These are phyloP conservation scores for Cheirogaleus major DNA, from an alignment of 2,797 vertebrate genomes.

Conservation along the genomic window DNA sequence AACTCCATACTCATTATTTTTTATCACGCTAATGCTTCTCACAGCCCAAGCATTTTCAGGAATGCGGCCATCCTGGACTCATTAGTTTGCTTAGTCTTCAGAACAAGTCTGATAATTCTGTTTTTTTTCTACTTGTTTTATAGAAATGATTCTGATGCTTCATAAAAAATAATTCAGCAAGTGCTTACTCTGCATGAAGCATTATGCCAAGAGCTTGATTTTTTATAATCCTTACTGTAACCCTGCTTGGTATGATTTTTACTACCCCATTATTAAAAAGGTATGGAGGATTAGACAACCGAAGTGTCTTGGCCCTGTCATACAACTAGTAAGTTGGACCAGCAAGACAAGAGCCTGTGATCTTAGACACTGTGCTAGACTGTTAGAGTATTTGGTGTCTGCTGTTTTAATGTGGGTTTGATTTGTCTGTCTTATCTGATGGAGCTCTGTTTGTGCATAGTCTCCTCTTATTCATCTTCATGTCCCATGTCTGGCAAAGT, in stretches of 20 bases:
- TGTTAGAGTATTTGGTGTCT: neutral
- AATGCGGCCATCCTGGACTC: rapidly evolving
- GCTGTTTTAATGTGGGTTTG: neutral
- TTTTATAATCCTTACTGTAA: neutral
- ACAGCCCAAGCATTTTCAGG: too few relatives aligned
- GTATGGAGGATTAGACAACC: too few relatives aligned
- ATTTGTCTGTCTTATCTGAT: neutral
- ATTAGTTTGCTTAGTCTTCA: neutral
- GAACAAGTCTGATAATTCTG: neutral
- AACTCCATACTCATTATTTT: neutral
- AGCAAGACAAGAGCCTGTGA: neutral
- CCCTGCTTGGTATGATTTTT: neutral
- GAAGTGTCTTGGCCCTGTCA: rapidly evolving
- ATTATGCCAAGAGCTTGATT: neutral
- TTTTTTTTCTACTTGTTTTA: neutral
- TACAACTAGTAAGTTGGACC: rapidly evolving
- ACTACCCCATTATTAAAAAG: neutral
- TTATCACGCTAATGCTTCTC: rapidly evolving
- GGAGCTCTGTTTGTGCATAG: neutral
- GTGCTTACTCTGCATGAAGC: neutral
- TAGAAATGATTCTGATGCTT: neutral
- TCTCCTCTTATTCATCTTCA: too few relatives aligned
- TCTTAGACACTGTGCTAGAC: neutral
- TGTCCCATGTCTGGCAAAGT: neutral
- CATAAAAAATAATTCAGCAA: neutral